Evolutionary conservation across 1,140 invertebrate genomes (phyloP), one percentile per base, ranked within the genome.

Genomic region (Tribolium madens): DNA sequence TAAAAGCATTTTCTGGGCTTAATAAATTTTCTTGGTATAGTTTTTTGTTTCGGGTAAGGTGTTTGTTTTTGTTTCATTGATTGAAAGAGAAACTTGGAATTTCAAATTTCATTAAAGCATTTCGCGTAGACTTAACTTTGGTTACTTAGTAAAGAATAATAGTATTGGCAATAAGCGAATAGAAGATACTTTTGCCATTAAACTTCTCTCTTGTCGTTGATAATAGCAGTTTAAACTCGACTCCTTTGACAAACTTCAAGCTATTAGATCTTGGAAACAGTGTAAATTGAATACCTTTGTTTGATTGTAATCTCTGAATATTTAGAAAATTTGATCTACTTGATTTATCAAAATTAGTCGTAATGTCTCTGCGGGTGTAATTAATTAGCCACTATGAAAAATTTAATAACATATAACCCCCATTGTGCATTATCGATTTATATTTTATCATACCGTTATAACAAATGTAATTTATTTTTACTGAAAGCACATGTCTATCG

Each of bases 401-500:
- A 26, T 36, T 21, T 60, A 60, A 64, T 64, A 26, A 64, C 26
- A 64, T 26, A 2, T 6, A 13, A 14, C 57, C 52, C 57, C 21
- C 26, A 33, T 64, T 64, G 26, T 33, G 31, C 26, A 64, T 33
- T 64, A 72, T 72, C 21, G 46, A 72, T 72, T 33, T 4, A 33
- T 72, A 71, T 72, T 50, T 72, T 72, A 72, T 72, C 26, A 52
- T 33, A 17, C 26, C 18, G 21, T 48, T 72, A 72, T 52, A 48
- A 71, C 46, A 72, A 72, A 50, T 48, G 70, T 72, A 72, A 72
- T 72, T 72, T 72, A 72, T 72, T 72, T 72, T 72, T 72, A 52
- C 50, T 48, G 70, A 72, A 48, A 50, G 70, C 70, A 50, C 50
- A 72, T 72, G 68, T 36, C 31, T 52, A 72, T 72, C 70, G 70